Evolutionary conservation across 1,140 invertebrate species (phyloP), one percentile per base, ranked within the genome.

Genomic region (Drosophila funebris): DNA sequence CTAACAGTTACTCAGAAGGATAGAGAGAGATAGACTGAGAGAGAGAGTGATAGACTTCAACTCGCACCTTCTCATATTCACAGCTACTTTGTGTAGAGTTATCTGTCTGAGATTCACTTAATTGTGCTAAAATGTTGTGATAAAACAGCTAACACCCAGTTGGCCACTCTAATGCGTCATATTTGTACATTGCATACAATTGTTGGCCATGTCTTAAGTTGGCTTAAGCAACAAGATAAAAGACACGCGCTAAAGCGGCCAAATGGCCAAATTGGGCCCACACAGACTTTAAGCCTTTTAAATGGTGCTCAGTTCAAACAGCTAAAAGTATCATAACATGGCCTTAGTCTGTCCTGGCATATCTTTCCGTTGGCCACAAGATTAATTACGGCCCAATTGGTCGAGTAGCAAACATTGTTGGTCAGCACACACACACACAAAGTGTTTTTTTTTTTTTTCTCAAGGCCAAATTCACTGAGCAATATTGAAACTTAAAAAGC

Each of bases 301-400:
- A 57, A 39, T 20, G 27, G 14, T 39, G 33, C 52, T 54, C 50
- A 27, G 29, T 11, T 31, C 6, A 13, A 7, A 5, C 13, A 50
- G 37, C 48, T 11, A 54, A 54, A 37, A 56, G 24, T 48, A 67
- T 58, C 57, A 75, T 67, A 78, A 67, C 74, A 78, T 58, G 64
- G 69, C 78, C 73, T 61, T 74, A 27, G 68, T 36, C 8, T 27
- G 4, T n/a, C 20, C 44, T 70, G 46, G 48, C 2, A 5, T 52
- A 62, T 33, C 22, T 33, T 6, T 27, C 18, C 52, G 48, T 67
- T 56, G 46, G 67, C 60, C 66, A 53, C 29, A 88, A 87, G 82
- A 87, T 87, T 87, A 87, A 87, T 87, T 88, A 88, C 82, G 62
- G 60, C 66, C 78, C 83, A 88, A 82, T 82, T 87, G 80, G 76